phyloP scores from a whole-genome alignment of 2,888 invertebrate species.

The Melipona bicolor region DNA sequence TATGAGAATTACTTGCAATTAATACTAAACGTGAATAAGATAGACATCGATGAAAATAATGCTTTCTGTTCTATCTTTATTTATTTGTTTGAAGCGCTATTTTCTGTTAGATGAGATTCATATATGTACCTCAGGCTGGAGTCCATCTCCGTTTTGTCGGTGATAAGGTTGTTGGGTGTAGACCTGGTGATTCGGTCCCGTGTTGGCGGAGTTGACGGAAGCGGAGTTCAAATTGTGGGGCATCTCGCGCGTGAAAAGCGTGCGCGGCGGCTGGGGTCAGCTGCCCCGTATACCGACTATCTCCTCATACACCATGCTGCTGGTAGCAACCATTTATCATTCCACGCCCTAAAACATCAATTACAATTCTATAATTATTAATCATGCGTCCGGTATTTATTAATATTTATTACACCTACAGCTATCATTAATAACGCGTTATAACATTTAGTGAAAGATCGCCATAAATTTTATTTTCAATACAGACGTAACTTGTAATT shows the following conservation, averaged over 20 bases:
- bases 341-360: slow-evolving; percentile 60
- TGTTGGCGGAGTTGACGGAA: slow-evolving; percentile 81
- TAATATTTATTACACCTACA: no score
- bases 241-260: slow-evolving; percentile 82
- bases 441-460: no score
- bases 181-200: slow-evolving; percentile 80
- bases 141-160: slow-evolving; percentile 79
- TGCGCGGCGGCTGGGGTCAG: slow-evolving; percentile 85
- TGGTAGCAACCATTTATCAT: slow-evolving; percentile 82
- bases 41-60: no score
- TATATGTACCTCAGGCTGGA: slow-evolving; percentile 82
- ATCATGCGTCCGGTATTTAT: neutral
- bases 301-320: slow-evolving; percentile 84
- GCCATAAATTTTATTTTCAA: no score
- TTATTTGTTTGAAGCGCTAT: neutral
- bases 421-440: no score
- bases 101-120: neutral
- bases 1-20: neutral
- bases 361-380: neutral
- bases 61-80: no score
- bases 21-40: neutral
- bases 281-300: slow-evolving; percentile 84
- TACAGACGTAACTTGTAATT: no score
- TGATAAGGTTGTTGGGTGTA: slow-evolving; percentile 77
- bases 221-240: slow-evolving; percentile 82